Evolutionary conservation across 2,797 vertebrate species (phyloP), one percentile per base, ranked within the genome.

Genomic region (Darevskia mixta): DNA sequence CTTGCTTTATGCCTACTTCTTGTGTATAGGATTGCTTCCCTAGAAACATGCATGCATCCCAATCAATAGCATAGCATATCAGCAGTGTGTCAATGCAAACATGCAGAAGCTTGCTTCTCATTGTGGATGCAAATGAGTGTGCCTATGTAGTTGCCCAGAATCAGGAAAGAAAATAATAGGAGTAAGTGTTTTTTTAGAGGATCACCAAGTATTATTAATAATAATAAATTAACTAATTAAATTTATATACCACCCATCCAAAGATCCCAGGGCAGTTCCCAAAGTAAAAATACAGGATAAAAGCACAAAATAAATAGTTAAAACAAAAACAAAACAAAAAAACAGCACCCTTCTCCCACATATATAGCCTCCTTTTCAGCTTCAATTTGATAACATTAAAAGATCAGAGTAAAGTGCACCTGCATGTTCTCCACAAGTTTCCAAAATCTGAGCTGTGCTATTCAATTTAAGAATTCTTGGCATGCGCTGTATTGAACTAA

Each of bases 341-440:
- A 49, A 13, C 11, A 49, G 1, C 49, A 49, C 49, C 49, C 49
- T 49, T 49, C 49, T 49, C 49, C 49, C 45, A 49, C 27, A 72
- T 69, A 43, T 76, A 58, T 87, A 75, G 35, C 29, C 7, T 45
- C 35, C 35, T 82, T 75, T 11, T 4, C 27, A 55, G 43, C 9
- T 82, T 25, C 27, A 3, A 29, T 41, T 82, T 82, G 35, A 10
- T 82, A 15, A 69, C 25, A 0, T 0, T 29, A 71, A 81, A 82
- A 20, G 86, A n/a, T 27, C 78, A 27, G 25, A 86, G 93, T 7
- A 80, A 82, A n/a, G 1, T 82, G 89, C 58, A 78, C 8, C 72
- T 86, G 45, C 2, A 76, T 82, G 18, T 3, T 82, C 11, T n/a
- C 3, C 2, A 32, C 45, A 77, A 29, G n/a, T 67, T 32, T 84